Percentiles rank a stretch among this genome's conserved stretches.
Evolutionary conservation across 2,113 vertebrate genomes (phyloP).

Genomic region (Rhinolophus ferrumequinum): DNA sequence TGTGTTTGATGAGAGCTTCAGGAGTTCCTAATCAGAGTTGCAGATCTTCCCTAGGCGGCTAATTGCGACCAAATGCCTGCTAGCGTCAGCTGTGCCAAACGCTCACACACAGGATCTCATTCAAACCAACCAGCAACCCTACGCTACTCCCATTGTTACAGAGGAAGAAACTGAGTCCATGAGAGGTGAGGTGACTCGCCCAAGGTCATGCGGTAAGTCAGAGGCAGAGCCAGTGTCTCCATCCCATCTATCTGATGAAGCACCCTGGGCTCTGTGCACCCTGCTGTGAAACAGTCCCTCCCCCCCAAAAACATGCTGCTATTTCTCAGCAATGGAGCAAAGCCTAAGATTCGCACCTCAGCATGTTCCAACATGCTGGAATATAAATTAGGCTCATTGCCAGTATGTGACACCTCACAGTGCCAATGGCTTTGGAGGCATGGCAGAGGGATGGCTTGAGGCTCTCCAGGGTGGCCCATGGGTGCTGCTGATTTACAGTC

Average conservation of each 20-base stretch:
- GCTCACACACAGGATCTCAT: background rate
- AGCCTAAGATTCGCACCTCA: constrained; percentile 17
- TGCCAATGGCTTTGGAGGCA: background rate
- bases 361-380: background rate
- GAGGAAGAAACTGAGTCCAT: background rate
- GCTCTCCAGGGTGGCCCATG: fast-evolving
- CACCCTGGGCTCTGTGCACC: background rate
- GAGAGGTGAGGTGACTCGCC: background rate
- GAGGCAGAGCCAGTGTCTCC: background rate
- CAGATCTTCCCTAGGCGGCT: constrained; percentile 23
- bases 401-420: background rate
- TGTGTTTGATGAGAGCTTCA: background rate
- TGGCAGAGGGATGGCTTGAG: fast-evolving
- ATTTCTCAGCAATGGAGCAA: constrained; percentile 51
- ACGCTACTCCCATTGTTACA: background rate
- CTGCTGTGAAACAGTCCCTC: background rate
- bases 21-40: constrained; percentile 17
- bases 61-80: background rate
- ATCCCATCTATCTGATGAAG: background rate
- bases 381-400: constrained; percentile 1
- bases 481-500: background rate
- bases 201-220: background rate
- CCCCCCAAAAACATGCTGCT: background rate
- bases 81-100: background rate
- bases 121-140: background rate